Conservation (phyloP, 2,113 vertebrate species). For the Cervus canadensis region DNA sequence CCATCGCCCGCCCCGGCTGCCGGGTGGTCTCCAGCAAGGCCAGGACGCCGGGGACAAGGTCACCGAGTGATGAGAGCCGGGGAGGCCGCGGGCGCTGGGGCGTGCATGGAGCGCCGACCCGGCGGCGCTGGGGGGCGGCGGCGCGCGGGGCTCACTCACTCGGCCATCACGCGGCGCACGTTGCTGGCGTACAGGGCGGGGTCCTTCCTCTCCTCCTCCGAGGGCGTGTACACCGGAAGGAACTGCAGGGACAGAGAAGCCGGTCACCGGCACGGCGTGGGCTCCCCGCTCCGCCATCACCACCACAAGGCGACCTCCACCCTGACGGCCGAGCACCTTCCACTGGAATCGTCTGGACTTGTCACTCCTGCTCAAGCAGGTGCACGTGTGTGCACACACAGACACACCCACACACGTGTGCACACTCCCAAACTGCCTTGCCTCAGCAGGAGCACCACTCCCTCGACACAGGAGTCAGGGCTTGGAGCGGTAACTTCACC, state of each 20-base stretch:
- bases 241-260: slow-evolving; percentile 82
- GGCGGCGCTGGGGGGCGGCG: rapidly evolving
- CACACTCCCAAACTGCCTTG: rapidly evolving
- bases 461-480: rapidly evolving
- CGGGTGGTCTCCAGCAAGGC: rapidly evolving
- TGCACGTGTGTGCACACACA: no score
- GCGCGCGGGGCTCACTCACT: slow-evolving; percentile 82
- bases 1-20: neutral
- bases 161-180: slow-evolving; percentile 93
- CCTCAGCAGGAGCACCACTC: no score
- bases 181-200: slow-evolving; percentile 94
- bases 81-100: neutral
- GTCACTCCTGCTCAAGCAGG: rapidly evolving
- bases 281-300: rapidly evolving
- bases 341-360: rapidly evolving
- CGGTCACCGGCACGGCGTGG: rapidly evolving
- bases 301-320: rapidly evolving
- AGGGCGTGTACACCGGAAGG: slow-evolving; percentile 93
- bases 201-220: slow-evolving; percentile 92
- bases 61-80: neutral
- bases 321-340: neutral
- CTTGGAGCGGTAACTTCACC: rapidly evolving
- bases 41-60: rapidly evolving
- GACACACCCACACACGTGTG: neutral
- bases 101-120: rapidly evolving